A percentile compares a stretch with the other conserved stretches of the same genome.
Evolutionary conservation across 2,888 invertebrate genomes (phyloP).

Genomic region (Teleogryllus oceanicus): DNA sequence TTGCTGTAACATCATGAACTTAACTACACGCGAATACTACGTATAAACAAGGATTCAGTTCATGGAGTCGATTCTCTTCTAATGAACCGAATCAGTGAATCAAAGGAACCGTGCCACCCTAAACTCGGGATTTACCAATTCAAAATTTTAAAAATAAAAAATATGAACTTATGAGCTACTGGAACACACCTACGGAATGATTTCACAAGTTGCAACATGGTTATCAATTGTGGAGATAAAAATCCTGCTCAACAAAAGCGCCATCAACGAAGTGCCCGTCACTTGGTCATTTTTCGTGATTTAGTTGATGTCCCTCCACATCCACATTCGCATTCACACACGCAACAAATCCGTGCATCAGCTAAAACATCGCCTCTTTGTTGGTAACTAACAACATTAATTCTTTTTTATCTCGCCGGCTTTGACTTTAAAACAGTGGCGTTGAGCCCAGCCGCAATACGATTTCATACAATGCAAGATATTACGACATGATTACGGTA

Average conservation of each 20-base stretch:
- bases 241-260: background rate
- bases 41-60: too few species aligned
- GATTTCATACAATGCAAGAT: constrained; percentile 8
- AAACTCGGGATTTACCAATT: too few species aligned
- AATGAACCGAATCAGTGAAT: too few species aligned
- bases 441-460: background rate
- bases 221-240: background rate
- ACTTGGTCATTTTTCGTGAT: background rate
- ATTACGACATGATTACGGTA: constrained; percentile 18
- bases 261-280: background rate
- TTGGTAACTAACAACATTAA: background rate
- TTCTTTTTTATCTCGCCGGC: background rate
- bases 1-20: too few species aligned
- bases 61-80: too few species aligned
- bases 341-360: background rate
- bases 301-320: background rate
- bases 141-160: too few species aligned
- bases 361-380: background rate
- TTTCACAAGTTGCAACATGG: background rate
- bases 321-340: background rate
- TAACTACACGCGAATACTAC: too few species aligned
- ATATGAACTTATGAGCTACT: too few species aligned
- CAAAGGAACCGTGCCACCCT: too few species aligned
- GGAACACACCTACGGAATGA: too few species aligned
- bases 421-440: background rate